Evolutionary conservation across 2,113 vertebrate species (phyloP).

Genomic region (Odocoileus hemionus): DNA sequence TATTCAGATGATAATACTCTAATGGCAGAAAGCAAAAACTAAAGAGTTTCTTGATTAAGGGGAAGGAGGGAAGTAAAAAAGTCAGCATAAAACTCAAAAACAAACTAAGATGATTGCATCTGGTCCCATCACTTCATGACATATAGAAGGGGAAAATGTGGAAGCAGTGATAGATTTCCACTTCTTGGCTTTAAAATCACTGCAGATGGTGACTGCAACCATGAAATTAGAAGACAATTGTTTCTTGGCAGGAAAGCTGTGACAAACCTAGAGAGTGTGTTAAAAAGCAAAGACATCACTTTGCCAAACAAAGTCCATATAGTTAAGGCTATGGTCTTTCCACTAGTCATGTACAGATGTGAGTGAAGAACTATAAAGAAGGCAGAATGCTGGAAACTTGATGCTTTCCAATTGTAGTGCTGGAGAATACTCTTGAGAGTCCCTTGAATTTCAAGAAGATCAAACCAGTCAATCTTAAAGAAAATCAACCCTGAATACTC

Average conservation of each 20-base stretch:
- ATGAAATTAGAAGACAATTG: neutral
- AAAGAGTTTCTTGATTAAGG: neutral
- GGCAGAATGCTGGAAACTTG: neutral
- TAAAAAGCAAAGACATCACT: neutral
- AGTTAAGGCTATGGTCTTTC: neutral
- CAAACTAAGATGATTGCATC: neutral
- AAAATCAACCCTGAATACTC: neutral
- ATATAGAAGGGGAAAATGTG: neutral
- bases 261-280: neutral
- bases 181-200: neutral
- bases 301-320: neutral
- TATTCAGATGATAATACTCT: neutral
- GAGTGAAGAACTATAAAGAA: neutral
- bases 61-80: neutral
- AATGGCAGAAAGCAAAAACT: neutral
- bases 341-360: neutral
- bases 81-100: neutral
- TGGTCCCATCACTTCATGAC: neutral
- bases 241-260: neutral
- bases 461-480: neutral
- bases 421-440: neutral
- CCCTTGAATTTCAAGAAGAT: neutral
- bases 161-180: neutral
- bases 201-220: neutral
- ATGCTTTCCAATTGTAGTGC: neutral